Evolutionary conservation across 1,140 invertebrate species (phyloP).

Genomic region (Nixonia krombeini): DNA sequence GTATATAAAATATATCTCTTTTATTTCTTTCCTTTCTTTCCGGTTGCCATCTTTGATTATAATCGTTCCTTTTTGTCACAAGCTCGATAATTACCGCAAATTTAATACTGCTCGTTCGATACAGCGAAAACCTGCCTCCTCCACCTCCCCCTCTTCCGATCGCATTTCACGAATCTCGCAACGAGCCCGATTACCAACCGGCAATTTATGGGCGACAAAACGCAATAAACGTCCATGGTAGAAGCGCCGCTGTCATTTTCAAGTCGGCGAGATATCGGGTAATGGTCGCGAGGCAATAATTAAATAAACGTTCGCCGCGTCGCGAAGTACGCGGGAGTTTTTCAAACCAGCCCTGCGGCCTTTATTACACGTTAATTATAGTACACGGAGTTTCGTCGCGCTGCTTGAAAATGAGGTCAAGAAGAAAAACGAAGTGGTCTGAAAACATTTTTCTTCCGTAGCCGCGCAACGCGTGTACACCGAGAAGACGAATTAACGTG

Average conservation of each 20-base stretch:
- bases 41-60: too few species aligned
- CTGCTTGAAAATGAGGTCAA: slow-evolving; percentile 10
- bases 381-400: slow-evolving; percentile 5
- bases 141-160: too few species aligned
- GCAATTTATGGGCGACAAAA: slow-evolving; percentile 6
- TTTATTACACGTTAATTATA: slow-evolving; percentile 24
- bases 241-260: too few species aligned
- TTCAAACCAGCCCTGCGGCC: slow-evolving; percentile 11
- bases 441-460: slow-evolving; percentile 3
- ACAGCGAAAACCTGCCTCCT: too few species aligned
- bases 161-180: too few species aligned
- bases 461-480: neutral
- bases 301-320: slow-evolving; percentile 23
- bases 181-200: too few species aligned
- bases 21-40: too few species aligned
- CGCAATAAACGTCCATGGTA: too few species aligned
- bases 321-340: slow-evolving; percentile 11
- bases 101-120: too few species aligned
- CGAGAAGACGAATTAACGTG: neutral
- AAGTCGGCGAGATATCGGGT: slow-evolving; percentile 38
- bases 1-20: too few species aligned
- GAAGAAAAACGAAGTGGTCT: slow-evolving; percentile 10
- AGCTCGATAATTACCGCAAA: too few species aligned
- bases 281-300: slow-evolving; percentile 27
- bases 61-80: too few species aligned